Evolutionary conservation across 2,888 invertebrate genomes (phyloP), one percentile per base, ranked within the genome.

Genomic region (Melieria crassipennis): DNA sequence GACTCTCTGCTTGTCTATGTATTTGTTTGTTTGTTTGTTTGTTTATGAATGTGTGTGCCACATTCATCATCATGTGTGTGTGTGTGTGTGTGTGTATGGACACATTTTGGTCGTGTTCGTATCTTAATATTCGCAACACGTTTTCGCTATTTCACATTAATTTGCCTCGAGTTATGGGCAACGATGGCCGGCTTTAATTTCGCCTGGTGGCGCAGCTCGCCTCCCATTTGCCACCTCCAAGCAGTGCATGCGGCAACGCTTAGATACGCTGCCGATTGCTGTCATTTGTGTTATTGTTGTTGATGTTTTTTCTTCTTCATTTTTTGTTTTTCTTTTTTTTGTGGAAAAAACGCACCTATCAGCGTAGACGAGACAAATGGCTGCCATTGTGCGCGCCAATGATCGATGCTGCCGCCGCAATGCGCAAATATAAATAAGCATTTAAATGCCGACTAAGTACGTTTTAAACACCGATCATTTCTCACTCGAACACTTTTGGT

Each of bases 401-500:
- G 67, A 67, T 67, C 47, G 67, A 67, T 67, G 67, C 52, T 60
- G 61, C 60, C 16, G 57, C 10, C 10, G 67, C 67, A 67, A 67
- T 67, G 60, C 60, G 67, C 50, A 67, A 50, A 58, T 61, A 67
- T 67, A 61, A 67, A 67, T 67, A 42, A 61, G 60, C 60, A 61
- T 60, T 67, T 61, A 7, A 60, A 67, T 52, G 45, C 52, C 16
- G 60, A 50, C 61, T 48, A 67, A 61, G 45, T 67, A 61, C 48
- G 52, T 61, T 67, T 67, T 60, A 67, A 67, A 60, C 50, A 45
- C 16, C 61, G 50, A 45, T 52, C 48, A 60, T 67, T 50, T 61
- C 61, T 67, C 67, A 67, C 60, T 60, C 67, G 67, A 30, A 30
- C 30, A 30, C 30, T 30, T 30, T 30, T 2, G 30, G 30, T 30